phyloP scores from a whole-genome alignment of 1,140 invertebrate species.

The Trichomalopsis sarcophagae region DNA sequence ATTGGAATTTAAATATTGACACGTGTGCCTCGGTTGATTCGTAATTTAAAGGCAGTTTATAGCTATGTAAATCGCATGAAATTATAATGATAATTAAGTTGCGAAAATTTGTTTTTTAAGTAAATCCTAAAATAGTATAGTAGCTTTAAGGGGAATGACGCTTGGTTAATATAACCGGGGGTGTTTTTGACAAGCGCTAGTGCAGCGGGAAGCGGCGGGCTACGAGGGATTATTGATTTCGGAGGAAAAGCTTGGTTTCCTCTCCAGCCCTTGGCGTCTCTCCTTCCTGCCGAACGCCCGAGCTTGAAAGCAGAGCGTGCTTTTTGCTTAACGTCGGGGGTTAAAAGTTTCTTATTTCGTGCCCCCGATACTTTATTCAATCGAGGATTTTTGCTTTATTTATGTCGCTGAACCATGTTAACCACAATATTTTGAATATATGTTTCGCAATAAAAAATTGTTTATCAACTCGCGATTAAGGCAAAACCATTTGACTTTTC shows the following conservation, averaged over 20 bases:
- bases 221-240: constrained; percentile 70
- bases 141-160: background rate
- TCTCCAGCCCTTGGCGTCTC: constrained; percentile 56
- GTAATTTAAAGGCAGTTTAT: too few species aligned
- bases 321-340: constrained; percentile 40
- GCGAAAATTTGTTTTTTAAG: too few species aligned
- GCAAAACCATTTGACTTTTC: background rate
- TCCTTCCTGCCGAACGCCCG: constrained; percentile 50
- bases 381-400: background rate
- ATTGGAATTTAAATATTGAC: background rate
- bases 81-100: too few species aligned
- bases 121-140: too few species aligned
- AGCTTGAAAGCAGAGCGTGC: constrained; percentile 56
- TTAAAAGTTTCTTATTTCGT: background rate
- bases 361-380: background rate
- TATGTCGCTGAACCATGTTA: too few species aligned
- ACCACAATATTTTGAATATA: too few species aligned
- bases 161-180: background rate
- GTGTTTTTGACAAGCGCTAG: constrained; percentile 24
- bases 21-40: too few species aligned
- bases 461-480: background rate
- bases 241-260: constrained; percentile 66
- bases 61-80: too few species aligned
- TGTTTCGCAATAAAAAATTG: too few species aligned
- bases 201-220: constrained; percentile 15